A percentile compares a stretch with the other conserved stretches of the same genome.
These are phyloP conservation scores for Solea solea DNA, from an alignment of 2,113 vertebrate species.

Conservation along the genomic window DNA sequence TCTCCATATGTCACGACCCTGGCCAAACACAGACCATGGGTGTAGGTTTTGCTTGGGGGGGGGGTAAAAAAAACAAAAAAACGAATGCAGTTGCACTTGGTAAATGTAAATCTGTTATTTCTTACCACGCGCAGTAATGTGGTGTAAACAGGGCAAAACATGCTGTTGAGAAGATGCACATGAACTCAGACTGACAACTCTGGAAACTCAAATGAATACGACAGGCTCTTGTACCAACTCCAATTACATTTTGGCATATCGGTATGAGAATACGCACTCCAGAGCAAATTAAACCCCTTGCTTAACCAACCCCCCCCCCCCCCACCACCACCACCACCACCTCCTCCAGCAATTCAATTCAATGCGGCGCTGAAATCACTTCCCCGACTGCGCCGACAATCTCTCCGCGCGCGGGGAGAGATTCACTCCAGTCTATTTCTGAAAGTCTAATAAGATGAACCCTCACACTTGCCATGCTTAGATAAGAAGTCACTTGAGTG, in stretches of 20 bases:
- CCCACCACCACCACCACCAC: neutral
- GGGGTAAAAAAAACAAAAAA: neutral
- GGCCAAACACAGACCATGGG: constrained; percentile 41
- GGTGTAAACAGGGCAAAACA: constrained; percentile 34
- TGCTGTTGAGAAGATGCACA: constrained; percentile 41
- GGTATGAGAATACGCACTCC: constrained; percentile 76
- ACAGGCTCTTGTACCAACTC: constrained; percentile 72
- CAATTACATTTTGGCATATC: constrained; percentile 82
- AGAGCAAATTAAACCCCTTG: constrained; percentile 82
- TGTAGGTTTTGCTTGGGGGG: constrained; percentile 8
- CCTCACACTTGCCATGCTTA: constrained; percentile 65
- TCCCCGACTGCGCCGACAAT: constrained; percentile 74
- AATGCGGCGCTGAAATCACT: constrained; percentile 74
- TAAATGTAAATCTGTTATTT: neutral
- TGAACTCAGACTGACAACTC: constrained; percentile 59
- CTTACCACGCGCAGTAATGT: constrained; percentile 20
- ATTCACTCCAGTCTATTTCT: constrained; percentile 74
- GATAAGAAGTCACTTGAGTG: constrained; percentile 73
- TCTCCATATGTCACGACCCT: constrained; percentile 63
- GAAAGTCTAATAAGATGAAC: constrained; percentile 78
- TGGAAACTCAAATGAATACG: constrained; percentile 77
- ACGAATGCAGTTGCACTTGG: no score
- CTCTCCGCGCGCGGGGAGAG: constrained; percentile 63
- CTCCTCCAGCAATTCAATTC: constrained; percentile 74
- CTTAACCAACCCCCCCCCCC: constrained; percentile 72